Evolutionary conservation across 2,888 invertebrate genomes (phyloP).

Genomic region (Habroteleia sp.): DNA sequence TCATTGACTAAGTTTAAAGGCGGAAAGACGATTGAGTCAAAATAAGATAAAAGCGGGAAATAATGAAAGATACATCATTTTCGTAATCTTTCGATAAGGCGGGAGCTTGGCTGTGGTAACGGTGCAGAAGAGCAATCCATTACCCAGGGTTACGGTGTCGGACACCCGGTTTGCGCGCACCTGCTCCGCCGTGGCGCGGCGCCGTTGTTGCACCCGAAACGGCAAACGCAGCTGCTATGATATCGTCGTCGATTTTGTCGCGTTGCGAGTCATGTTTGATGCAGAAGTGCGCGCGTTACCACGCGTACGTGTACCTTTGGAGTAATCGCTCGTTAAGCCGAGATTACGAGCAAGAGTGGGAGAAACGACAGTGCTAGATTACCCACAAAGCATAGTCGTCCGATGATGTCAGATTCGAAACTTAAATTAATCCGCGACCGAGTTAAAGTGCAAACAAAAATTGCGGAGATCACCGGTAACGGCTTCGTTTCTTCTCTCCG

Average conservation of each 20-base stretch:
- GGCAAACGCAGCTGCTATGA: constrained; percentile 68
- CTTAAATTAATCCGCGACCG: constrained; percentile 35
- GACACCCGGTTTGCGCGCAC: constrained; percentile 50
- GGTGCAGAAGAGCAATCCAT: constrained; percentile 43
- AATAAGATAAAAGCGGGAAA: constrained; percentile 1
- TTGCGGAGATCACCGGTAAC: constrained; percentile 8
- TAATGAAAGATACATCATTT: constrained; percentile 32
- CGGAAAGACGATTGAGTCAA: constrained; percentile 11
- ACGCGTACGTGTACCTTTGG: constrained; percentile 45
- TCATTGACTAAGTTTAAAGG: not conserved
- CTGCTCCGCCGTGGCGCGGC: constrained; percentile 32
- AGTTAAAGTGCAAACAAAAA: constrained; percentile 1
- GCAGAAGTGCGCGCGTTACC: constrained; percentile 52
- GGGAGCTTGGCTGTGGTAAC: constrained; percentile 14
- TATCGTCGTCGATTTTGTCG: constrained; percentile 69
- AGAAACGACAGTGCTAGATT: constrained; percentile 26
- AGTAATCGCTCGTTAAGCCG: constrained; percentile 59
- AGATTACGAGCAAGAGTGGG: constrained; percentile 25
- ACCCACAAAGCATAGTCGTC: constrained; percentile 37
- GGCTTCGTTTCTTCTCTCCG: not conserved
- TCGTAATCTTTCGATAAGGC: constrained; percentile 26
- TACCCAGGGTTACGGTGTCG: constrained; percentile 62
- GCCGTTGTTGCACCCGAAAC: constrained; percentile 60
- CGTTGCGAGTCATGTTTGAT: constrained; percentile 62
- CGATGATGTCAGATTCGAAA: constrained; percentile 40